phyloP scores from a whole-genome alignment of 1,140 invertebrate genomes.

The Drosophila serrata region DNA sequence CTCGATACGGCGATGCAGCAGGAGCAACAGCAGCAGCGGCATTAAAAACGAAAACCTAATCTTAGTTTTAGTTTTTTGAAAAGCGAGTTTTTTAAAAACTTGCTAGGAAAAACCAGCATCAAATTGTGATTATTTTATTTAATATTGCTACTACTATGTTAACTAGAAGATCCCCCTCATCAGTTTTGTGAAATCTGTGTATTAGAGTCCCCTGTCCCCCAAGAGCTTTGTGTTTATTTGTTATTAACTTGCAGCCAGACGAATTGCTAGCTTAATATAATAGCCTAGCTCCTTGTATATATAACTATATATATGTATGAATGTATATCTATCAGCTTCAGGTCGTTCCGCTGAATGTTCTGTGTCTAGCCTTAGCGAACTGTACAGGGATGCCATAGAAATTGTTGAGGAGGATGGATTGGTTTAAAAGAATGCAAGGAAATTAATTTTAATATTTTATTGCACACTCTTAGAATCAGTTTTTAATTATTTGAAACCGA shows the following conservation, averaged over 20 bases:
- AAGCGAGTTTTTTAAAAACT: conserved; percentile 71
- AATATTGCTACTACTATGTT: conserved; percentile 54
- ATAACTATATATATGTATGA: conserved; percentile 32
- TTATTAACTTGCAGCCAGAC: conserved; percentile 42
- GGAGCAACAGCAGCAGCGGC: conserved; percentile 21
- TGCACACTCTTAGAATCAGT: neutral
- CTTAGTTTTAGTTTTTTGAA: conserved; percentile 65
- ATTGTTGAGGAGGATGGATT: too few species aligned
- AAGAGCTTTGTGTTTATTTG: conserved; percentile 26
- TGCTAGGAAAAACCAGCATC: conserved; percentile 48
- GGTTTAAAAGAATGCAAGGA: neutral
- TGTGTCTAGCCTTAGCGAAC: conserved; percentile 30
- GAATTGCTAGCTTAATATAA: conserved; percentile 44
- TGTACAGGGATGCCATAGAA: conserved; percentile 5
- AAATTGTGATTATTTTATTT: conserved; percentile 82
- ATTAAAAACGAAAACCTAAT: conserved; percentile 44
- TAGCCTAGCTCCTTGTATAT: conserved; percentile 24
- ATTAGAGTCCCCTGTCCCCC: conserved; percentile 6
- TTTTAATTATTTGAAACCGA: neutral
- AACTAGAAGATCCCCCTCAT: conserved; percentile 44
- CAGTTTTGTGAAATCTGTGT: conserved; percentile 40
- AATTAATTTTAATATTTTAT: neutral
- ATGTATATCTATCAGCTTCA: conserved; percentile 37
- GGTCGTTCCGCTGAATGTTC: conserved; percentile 47
- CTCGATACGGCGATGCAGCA: conserved; percentile 32